phyloP scores from a whole-genome alignment of 1,140 invertebrate genomes.

The Ctenoplectra terminalis region DNA sequence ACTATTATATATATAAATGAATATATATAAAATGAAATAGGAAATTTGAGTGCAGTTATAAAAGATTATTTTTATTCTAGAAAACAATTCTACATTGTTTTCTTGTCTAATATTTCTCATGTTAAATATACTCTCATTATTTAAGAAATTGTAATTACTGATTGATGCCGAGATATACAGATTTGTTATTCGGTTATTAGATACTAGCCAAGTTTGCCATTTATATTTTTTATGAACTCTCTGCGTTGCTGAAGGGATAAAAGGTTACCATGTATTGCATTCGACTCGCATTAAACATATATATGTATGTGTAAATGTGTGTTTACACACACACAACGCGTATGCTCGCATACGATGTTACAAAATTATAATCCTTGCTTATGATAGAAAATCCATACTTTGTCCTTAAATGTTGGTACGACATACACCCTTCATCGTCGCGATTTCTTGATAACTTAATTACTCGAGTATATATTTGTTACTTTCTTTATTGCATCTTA shows the following conservation, averaged over 20 bases:
- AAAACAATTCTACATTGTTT: slow-evolving; percentile 30
- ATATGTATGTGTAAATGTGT: background rate
- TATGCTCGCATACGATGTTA: background rate
- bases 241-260: slow-evolving; percentile 20
- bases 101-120: slow-evolving; percentile 53
- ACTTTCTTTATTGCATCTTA: background rate
- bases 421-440: slow-evolving; percentile 2
- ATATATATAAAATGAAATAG: slow-evolving; percentile 43
- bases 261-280: slow-evolving; percentile 21
- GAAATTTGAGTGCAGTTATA: slow-evolving; percentile 41
- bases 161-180: slow-evolving; percentile 21
- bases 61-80: slow-evolving; percentile 51
- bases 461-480: too few relatives aligned
- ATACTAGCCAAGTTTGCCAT: slow-evolving; percentile 26
- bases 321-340: too few relatives aligned
- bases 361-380: slow-evolving; percentile 3
- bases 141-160: slow-evolving; percentile 45
- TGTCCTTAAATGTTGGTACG: background rate
- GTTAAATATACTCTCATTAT: slow-evolving; percentile 51
- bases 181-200: slow-evolving; percentile 17
- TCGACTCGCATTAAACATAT: background rate
- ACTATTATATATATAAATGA: too few relatives aligned
- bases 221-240: slow-evolving; percentile 23
- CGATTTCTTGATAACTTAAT: background rate
- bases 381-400: background rate